Base-by-base conservation (phyloP, 2,797 vertebrate genomes). In the Cottoperca gobio region DNA sequence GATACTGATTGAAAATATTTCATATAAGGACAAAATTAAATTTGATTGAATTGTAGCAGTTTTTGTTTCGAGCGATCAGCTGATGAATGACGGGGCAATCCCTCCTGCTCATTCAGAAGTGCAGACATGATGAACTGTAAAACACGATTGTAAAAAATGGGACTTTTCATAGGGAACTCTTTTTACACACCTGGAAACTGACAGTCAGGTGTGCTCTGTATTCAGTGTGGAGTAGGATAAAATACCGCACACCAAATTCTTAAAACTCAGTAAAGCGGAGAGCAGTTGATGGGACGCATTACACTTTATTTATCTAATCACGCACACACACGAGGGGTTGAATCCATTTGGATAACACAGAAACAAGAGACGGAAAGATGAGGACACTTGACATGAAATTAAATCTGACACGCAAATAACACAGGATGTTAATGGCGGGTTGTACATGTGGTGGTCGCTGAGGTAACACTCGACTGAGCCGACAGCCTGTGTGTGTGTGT, bases 281-380 rank as follows among this genome's bases (percentile, higher is more conserved):
- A 17, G 28, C 1, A 3, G n/a, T 19, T 12, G 49, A 14, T 10
- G 0, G 24, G 31, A 23, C 31, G 1, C 16, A 11, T 35, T n/a
- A 24, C 50, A 24, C 54, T 26, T 23, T 46, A 35, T 61, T 55
- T 24, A 28, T 53, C 28, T 60, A 26, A 73, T 73, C 10, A 16
- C 26, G 12, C 26, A 26, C 26, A 26, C 23, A 14, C 21, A 12
- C n/a, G 33, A 49, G 69, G 63, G 19, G 26, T 1, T 4, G 49
- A 35, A 31, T 69, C 57, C 59, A 72, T 79, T 1, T 57, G 24
- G 70, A 73, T 23, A 8, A 11, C 13, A 31, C 48, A 57, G 49
- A 55, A 13, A 1, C 8, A 11, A 14, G 17, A 35, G 28, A 10
- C 21, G 16, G 1, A 39, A 21, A 21, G 39, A 62, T 8, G 58